Evolutionary conservation across 1,140 invertebrate species (phyloP).

Genomic region (Subanguina moxae): DNA sequence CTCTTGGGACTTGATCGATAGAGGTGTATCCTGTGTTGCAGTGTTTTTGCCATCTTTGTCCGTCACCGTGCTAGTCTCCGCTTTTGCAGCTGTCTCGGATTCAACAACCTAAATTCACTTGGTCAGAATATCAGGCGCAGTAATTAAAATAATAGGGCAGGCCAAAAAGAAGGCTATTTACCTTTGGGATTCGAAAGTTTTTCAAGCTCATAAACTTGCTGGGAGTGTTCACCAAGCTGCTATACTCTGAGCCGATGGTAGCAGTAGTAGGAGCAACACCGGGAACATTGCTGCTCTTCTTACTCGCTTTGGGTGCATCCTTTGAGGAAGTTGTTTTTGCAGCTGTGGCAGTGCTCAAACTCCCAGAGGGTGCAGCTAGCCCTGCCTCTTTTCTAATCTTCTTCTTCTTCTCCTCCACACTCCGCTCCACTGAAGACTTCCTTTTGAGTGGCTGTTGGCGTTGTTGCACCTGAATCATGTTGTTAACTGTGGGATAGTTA

Average conservation of each 20-base stretch:
- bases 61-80: too few relatives aligned
- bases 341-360: background rate
- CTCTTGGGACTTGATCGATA: too few relatives aligned
- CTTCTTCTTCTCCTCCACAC: background rate
- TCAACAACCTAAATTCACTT: too few relatives aligned
- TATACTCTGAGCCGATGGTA: background rate
- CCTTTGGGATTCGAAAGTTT: background rate
- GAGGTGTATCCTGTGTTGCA: too few relatives aligned
- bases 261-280: background rate
- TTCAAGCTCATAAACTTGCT: background rate
- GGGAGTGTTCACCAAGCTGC: background rate
- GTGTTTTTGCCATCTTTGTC: too few relatives aligned
- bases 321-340: background rate
- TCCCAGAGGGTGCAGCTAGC: background rate
- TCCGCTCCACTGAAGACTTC: slow-evolving; percentile 2
- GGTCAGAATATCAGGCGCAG: too few relatives aligned
- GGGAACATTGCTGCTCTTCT: background rate
- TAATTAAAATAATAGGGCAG: too few relatives aligned
- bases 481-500: too few relatives aligned
- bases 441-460: background rate
- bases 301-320: background rate
- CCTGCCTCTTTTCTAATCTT: background rate
- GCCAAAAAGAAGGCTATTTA: too few relatives aligned
- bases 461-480: background rate
- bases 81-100: too few relatives aligned